Conservation (phyloP, 2,888 invertebrate species). For the Drosophila atroscutellata region DNA sequence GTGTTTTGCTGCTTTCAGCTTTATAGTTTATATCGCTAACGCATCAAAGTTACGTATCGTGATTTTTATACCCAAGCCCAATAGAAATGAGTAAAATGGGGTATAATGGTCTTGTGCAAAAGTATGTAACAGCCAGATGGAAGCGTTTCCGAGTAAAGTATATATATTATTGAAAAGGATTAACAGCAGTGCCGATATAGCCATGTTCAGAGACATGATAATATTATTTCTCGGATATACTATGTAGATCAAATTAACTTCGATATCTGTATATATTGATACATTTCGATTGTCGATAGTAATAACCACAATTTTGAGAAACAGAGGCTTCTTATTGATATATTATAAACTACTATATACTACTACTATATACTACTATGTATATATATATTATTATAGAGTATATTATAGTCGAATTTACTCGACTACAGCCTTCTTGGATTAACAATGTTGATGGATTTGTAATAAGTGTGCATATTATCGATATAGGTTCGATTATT, state of each 20-base stretch:
- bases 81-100: slow-evolving; percentile 1
- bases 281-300: neutral
- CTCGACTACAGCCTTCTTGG: neutral
- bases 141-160: neutral
- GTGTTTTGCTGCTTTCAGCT: slow-evolving; percentile 18
- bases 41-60: slow-evolving; percentile 20
- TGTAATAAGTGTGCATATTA: neutral
- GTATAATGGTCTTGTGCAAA: neutral
- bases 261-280: neutral
- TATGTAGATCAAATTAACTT: neutral
- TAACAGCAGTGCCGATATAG: neutral
- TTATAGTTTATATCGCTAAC: slow-evolving; percentile 31
- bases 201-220: neutral
- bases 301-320: neutral
- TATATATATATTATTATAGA: no score
- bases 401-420: no score
- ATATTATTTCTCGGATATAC: neutral
- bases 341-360: neutral
- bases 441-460: neutral
- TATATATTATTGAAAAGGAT: neutral
- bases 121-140: neutral
- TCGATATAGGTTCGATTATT: neutral
- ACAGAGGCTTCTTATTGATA: neutral
- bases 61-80: slow-evolving; percentile 9
- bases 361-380: no score